Evolutionary conservation across 2,113 vertebrate genomes (phyloP).

Genomic region (Castor canadensis): DNA sequence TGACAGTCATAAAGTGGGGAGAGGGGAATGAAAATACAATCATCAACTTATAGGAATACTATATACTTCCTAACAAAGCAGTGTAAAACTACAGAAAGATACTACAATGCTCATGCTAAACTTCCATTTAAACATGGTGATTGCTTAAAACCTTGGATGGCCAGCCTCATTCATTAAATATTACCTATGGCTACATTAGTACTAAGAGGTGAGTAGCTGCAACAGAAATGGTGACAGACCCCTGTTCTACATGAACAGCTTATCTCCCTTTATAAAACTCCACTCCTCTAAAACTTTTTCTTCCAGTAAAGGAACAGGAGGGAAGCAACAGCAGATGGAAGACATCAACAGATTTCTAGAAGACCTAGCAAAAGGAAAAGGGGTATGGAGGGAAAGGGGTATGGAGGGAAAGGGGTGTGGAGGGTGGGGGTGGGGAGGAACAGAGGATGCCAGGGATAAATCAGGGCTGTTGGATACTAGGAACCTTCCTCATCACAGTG

Average conservation of each 20-base stretch:
- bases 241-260: background rate
- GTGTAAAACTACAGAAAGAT: background rate
- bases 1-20: background rate
- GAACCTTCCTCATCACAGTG: background rate
- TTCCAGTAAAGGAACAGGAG: background rate
- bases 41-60: background rate
- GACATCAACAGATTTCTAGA: background rate
- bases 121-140: background rate
- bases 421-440: background rate
- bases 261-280: background rate
- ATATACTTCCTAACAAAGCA: background rate
- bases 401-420: background rate
- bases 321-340: background rate
- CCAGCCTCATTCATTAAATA: background rate
- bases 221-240: background rate
- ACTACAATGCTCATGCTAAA: background rate
- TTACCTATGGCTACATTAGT: background rate
- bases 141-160: background rate
- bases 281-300: background rate
- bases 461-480: background rate
- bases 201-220: background rate
- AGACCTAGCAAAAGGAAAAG: background rate
- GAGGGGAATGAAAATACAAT: background rate
- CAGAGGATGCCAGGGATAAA: background rate
- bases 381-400: background rate